Percentiles rank a stretch among this genome's conserved stretches.
phyloP scores from a whole-genome alignment of 2,888 invertebrate species.

The Laspeyria flexula region DNA sequence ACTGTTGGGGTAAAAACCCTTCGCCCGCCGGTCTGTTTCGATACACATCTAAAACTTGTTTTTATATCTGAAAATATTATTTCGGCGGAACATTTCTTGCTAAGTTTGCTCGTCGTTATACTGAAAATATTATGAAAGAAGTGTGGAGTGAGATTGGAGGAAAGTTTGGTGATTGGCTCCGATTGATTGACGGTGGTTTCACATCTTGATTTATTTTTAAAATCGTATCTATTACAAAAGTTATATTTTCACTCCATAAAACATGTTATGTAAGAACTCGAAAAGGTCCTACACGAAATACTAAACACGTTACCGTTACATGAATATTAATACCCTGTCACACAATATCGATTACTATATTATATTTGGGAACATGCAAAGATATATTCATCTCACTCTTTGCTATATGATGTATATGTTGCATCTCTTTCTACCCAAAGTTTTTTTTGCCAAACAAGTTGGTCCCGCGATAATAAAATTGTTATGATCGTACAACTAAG shows the following conservation, averaged over 20 bases:
- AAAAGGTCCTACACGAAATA: no score
- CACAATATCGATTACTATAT: no score
- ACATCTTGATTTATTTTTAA: background rate
- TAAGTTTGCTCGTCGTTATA: constrained; percentile 15
- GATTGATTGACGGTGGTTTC: constrained; percentile 10
- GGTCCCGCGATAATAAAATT: constrained; percentile 71
- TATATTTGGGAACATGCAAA: no score
- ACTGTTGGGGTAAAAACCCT: constrained; percentile 53
- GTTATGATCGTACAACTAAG: constrained; percentile 70
- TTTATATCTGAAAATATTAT: constrained; percentile 43
- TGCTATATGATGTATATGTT: constrained; percentile 8
- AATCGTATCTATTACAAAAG: constrained; percentile 15
- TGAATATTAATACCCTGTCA: no score
- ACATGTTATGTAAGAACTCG: no score
- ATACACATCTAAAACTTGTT: constrained; percentile 51
- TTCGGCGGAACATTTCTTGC: constrained; percentile 22
- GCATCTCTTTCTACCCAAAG: constrained; percentile 44
- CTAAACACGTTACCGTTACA: no score
- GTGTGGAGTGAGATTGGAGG: background rate
- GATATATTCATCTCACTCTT: constrained; percentile 20
- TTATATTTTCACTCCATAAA: no score
- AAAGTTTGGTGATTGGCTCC: constrained; percentile 23
- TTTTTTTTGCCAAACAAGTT: constrained; percentile 54
- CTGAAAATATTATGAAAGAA: constrained; percentile 16
- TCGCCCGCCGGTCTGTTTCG: constrained; percentile 38